Base-by-base conservation (phyloP, 92 coral and sea anemone species). In the Palythoa caribaeorum region DNA sequence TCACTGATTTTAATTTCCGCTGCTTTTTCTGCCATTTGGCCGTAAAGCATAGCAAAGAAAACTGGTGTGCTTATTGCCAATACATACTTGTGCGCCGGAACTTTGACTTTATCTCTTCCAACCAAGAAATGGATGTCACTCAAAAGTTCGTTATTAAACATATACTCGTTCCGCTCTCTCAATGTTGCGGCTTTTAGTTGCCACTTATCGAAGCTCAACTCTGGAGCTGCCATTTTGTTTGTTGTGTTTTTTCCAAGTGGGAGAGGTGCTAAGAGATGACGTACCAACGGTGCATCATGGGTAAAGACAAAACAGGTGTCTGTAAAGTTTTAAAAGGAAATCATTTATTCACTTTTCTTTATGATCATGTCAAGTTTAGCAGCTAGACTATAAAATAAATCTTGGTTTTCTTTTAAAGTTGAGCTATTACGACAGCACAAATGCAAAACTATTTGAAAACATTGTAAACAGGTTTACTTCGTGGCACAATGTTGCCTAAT, bases 141-240 rank as follows among this genome's bases (percentile, higher is more conserved):
- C 44, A 94, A 88, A 71, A 94, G 88, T 77, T 93, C 96, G 76
- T 94, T 94, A 71, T 94, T 93, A 83, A 94, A 93, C 98, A 94
- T 94, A 4, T 89, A 89, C 80, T 91, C 96, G 76, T 93, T 94
- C 87, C 96, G 87, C 85, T 93, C 98, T 13, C 94, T 95, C 21
- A 94, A 92, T 13, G 98, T 94, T 20, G 98, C 85, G 85, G 95
- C 98, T 94, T 94, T 94, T 77, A 94, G 90, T 90, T 94, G 98
- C 94, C 95, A 93, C 84, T 94, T 93, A 52, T 92, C 97, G 37
- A 93, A 88, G 28, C 88, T 90, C 40, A 71, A 77, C 40, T 87
- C 88, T 13, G 71, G 90, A 35, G 87, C 86, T 93, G 94, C 98
- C 98, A 93, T 92, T 92, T 88, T 86, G 91, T 90, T 92, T 94